phyloP scores from a whole-genome alignment of 2,113 vertebrate species.

The Siphamia tubifer region DNA sequence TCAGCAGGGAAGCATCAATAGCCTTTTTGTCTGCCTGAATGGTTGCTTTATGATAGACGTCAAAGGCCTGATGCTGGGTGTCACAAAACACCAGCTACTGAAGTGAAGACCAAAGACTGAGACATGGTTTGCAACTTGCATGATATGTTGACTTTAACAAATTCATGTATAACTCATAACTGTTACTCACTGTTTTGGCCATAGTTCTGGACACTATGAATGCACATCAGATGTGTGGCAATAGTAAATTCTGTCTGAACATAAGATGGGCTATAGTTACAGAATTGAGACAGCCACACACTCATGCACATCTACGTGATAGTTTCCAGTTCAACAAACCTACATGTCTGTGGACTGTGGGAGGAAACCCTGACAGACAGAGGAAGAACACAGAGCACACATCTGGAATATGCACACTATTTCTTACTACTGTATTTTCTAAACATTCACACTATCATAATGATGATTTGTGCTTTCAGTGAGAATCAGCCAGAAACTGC shows the following conservation, averaged over 20 bases:
- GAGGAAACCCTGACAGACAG: neutral
- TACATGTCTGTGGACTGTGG: neutral
- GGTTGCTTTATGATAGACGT: constrained; percentile 46
- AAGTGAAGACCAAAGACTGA: neutral
- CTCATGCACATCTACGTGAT: neutral
- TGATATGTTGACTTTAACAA: neutral
- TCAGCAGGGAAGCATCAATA: constrained; percentile 41
- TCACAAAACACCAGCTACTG: constrained; percentile 45
- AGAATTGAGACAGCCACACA: neutral
- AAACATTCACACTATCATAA: too few relatives aligned
- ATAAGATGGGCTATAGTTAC: neutral
- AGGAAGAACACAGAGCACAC: too few relatives aligned
- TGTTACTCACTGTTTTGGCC: neutral
- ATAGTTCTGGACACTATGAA: neutral
- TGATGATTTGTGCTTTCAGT: neutral
- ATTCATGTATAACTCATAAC: neutral
- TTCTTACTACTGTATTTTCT: too few relatives aligned
- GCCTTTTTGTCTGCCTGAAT: constrained; percentile 60
- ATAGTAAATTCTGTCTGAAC: neutral
- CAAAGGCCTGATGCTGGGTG: constrained; percentile 38
- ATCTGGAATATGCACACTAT: too few relatives aligned
- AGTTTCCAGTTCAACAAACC: neutral
- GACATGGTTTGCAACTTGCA: neutral
- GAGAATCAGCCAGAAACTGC: neutral
- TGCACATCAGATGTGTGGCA: neutral